Conservation (phyloP, 2,797 vertebrate species). For the Borostomias antarcticus region DNA sequence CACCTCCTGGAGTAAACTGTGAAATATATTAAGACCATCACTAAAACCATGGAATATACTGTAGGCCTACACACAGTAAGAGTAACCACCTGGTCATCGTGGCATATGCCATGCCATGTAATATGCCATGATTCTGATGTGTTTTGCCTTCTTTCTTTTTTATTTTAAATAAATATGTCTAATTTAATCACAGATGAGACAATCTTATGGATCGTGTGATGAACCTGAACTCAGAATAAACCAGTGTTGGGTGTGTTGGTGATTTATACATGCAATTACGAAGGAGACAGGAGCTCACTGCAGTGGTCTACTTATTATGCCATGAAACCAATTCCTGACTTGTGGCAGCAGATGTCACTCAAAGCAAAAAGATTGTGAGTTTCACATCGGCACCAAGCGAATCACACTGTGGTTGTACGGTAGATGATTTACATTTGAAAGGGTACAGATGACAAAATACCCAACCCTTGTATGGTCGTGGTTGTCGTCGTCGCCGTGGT, state of each 20-base stretch:
- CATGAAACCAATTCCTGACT: neutral
- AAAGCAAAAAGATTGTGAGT: neutral
- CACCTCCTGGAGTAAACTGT: constrained; percentile 3
- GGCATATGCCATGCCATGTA: no score
- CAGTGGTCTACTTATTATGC: neutral
- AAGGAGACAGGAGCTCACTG: neutral
- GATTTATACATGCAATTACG: neutral
- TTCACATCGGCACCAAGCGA: neutral
- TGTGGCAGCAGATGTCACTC: constrained; percentile 59
- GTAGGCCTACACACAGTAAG: no score
- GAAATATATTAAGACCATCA: constrained; percentile 2
- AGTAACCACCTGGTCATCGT: no score
- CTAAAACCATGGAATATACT: no score
- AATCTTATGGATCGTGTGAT: no score
- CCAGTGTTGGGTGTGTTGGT: neutral
- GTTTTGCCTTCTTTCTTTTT: no score
- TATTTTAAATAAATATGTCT: no score
- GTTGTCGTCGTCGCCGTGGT: no score
- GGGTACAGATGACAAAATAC: neutral
- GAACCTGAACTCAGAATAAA: no score
- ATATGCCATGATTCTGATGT: no score
- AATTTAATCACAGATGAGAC: no score
- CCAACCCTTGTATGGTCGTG: neutral
- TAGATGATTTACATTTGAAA: neutral
- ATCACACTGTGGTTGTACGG: no score